Evolutionary conservation across 2,888 invertebrate genomes (phyloP).

Genomic region (Graphium colonna): DNA sequence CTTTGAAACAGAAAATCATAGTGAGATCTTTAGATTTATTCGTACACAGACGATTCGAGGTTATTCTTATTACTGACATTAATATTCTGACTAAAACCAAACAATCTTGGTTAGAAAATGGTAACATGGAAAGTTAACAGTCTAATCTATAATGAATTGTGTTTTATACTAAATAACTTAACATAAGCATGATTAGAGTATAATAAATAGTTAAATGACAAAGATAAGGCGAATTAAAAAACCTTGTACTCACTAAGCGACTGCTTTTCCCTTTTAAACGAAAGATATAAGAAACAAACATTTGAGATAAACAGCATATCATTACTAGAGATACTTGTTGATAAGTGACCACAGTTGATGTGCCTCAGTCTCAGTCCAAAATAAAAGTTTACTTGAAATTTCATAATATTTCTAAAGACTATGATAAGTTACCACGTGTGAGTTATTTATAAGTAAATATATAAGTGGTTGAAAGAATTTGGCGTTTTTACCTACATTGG

Average conservation of each 20-base stretch:
- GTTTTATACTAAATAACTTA: slow-evolving; percentile 13
- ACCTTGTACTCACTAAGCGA: neutral
- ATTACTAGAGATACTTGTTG: slow-evolving; percentile 3
- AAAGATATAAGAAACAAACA: slow-evolving; percentile 7
- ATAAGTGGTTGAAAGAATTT: too few species aligned
- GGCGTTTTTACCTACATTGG: too few species aligned
- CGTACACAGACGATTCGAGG: neutral
- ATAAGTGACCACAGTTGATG: slow-evolving; percentile 1
- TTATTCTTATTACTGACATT: neutral
- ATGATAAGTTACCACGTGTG: neutral
- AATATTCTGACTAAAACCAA: neutral
- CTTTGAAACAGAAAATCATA: too few species aligned
- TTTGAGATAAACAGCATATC: slow-evolving; percentile 14
- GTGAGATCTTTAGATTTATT: too few species aligned
- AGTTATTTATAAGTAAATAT: too few species aligned
- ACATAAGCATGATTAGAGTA: slow-evolving; percentile 6
- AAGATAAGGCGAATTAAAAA: slow-evolving; percentile 15
- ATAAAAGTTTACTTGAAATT: neutral
- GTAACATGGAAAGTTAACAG: neutral
- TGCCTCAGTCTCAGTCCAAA: neutral
- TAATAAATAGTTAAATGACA: slow-evolving; percentile 6
- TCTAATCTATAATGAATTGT: slow-evolving; percentile 13
- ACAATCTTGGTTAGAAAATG: neutral
- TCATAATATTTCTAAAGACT: neutral
- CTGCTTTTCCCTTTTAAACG: slow-evolving; percentile 4